Conservation (phyloP, 1,140 invertebrate genomes). For the Lasioglossum baleicum region DNA sequence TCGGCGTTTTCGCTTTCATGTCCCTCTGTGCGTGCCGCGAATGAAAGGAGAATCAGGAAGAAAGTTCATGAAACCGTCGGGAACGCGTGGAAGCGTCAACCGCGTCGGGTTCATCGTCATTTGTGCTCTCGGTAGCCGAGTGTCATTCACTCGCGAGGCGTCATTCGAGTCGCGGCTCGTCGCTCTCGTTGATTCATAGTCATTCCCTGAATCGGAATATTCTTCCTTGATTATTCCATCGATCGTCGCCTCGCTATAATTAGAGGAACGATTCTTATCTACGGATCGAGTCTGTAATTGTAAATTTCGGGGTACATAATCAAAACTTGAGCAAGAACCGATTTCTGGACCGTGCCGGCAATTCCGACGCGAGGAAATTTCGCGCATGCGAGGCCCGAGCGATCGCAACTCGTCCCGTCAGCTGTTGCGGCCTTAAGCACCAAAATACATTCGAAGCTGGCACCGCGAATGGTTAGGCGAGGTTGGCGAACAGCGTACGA, state of each 20-base stretch:
- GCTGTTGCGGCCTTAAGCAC: constrained; percentile 53
- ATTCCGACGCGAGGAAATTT: constrained; percentile 24
- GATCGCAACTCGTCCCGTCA: constrained; percentile 23
- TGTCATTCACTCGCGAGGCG: constrained; percentile 13
- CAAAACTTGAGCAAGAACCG: too few species aligned
- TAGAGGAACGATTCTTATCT: constrained; percentile 19
- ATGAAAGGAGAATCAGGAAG: constrained; percentile 11
- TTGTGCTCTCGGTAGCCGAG: constrained; percentile 13
- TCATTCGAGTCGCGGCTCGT: neutral
- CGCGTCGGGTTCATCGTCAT: constrained; percentile 14
- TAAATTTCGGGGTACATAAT: too few species aligned
- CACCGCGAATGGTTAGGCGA: constrained; percentile 45
- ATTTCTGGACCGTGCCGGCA: neutral
- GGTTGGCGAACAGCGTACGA: constrained; percentile 5
- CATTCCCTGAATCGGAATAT: neutral
- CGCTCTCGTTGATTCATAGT: too few species aligned
- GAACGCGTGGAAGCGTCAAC: constrained; percentile 5
- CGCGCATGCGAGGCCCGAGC: constrained; percentile 21
- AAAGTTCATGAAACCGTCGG: constrained; percentile 18
- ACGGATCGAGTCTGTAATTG: too few species aligned
- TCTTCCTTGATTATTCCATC: neutral
- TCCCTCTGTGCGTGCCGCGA: neutral
- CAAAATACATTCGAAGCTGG: constrained; percentile 57
- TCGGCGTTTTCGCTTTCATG: constrained; percentile 31
- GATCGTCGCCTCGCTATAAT: constrained; percentile 22